A percentile compares a stretch with the other conserved stretches of the same genome.
These are phyloP conservation scores for Scaptomyza hsui DNA, from an alignment of 1,140 invertebrate species.

Conservation along the genomic window DNA sequence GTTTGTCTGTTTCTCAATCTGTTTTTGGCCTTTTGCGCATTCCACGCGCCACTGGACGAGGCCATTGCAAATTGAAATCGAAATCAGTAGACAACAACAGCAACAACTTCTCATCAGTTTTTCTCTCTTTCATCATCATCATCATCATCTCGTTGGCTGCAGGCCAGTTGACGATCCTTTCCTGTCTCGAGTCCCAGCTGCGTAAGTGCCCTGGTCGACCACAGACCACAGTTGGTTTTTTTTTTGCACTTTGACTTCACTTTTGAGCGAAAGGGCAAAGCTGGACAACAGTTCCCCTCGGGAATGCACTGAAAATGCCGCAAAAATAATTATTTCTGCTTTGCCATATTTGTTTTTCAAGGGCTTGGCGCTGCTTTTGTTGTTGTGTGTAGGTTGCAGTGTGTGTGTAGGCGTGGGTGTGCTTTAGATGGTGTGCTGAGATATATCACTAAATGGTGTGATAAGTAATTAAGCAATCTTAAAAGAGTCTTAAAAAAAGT, in stretches of 20 bases:
- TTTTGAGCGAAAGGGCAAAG: conserved; percentile 49
- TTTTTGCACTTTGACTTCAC: conserved; percentile 57
- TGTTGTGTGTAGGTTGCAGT: conserved; percentile 10
- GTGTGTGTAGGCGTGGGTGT: conserved; percentile 19
- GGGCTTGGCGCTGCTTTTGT: neutral
- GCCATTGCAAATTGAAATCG: conserved; percentile 81
- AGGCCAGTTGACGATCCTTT: conserved; percentile 23
- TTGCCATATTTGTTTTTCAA: conserved; percentile 68
- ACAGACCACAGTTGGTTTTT: conserved; percentile 54
- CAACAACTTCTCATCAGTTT: conserved; percentile 29
- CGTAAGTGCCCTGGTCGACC: conserved; percentile 76
- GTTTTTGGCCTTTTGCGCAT: conserved; percentile 54
- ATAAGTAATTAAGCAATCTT: conserved; percentile 6
- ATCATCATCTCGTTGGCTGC: conserved; percentile 52
- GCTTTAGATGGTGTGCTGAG: conserved; percentile 23
- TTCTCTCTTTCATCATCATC: conserved; percentile 33
- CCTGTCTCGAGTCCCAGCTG: conserved; percentile 33
- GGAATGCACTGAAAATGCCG: conserved; percentile 63
- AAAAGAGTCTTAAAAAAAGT: too few species aligned
- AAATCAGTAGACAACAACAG: conserved; percentile 63
- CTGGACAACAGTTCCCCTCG: conserved; percentile 55
- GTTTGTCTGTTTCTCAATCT: conserved; percentile 34
- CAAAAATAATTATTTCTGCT: conserved; percentile 79
- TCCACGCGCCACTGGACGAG: conserved; percentile 54
- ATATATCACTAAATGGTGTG: conserved; percentile 26